Evolutionary conservation across 1,140 invertebrate genomes (phyloP).

Genomic region (Megalopta genalis): DNA sequence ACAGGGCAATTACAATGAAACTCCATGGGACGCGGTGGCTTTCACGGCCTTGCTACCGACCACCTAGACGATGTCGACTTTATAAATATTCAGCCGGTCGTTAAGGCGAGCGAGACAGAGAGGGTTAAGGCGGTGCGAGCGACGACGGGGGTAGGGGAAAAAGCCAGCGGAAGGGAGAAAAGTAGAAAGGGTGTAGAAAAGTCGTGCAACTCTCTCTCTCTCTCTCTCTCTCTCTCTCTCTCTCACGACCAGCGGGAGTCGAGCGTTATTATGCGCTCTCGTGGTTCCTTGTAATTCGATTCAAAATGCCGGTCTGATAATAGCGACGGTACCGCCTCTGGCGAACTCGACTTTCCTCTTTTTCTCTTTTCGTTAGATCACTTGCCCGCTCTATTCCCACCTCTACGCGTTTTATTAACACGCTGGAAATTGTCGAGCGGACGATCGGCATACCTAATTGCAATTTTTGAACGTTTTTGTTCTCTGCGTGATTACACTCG

Average conservation of each 20-base stretch:
- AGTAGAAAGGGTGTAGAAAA: constrained; percentile 58
- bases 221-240: no score
- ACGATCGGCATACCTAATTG: neutral
- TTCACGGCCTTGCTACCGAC: constrained; percentile 72
- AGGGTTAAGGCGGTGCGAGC: constrained; percentile 20
- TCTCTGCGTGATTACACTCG: neutral
- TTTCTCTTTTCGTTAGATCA: neutral
- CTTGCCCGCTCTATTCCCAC: neutral
- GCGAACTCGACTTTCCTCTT: neutral
- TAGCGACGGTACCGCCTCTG: constrained; percentile 3
- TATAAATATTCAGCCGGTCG: constrained; percentile 79
- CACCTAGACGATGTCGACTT: constrained; percentile 70
- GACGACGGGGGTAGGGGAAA: neutral
- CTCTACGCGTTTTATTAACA: neutral
- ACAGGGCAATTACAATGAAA: constrained; percentile 80
- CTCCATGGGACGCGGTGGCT: constrained; percentile 76
- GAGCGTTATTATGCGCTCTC: constrained; percentile 55
- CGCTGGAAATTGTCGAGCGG: neutral
- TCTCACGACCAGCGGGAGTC: constrained; percentile 27
- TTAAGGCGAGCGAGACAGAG: constrained; percentile 67
- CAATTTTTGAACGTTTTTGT: neutral
- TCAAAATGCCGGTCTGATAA: constrained; percentile 56
- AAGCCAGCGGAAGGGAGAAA: neutral
- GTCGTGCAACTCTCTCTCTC: constrained; percentile 37
- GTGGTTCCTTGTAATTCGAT: constrained; percentile 65